Evolutionary conservation across 2,888 invertebrate genomes (phyloP), one percentile per base, ranked within the genome.

Genomic region (Morpho helenor): DNA sequence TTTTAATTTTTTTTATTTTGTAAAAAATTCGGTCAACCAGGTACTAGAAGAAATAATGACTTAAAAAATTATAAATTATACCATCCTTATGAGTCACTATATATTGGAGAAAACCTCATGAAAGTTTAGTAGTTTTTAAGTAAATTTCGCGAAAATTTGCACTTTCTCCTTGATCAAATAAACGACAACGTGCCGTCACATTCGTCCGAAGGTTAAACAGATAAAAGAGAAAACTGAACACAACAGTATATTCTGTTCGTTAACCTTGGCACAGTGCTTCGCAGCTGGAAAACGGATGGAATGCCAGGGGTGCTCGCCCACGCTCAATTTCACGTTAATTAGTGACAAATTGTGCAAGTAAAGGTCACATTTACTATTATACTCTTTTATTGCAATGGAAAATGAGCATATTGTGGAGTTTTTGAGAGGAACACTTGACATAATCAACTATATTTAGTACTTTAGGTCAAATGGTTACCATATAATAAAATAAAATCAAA

Each of bases 271-370:
- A 59, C 31, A 45, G 45, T 52, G 48, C 39, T 43, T 57, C 40
- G 40, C 47, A 57, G 9, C 55, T 46, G 55, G 45, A 10, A 43
- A 43, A 44, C 9, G 16, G 42, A 51, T 43, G 9, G 45, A 52
- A 49, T 49, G 54, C 43, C 57, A 52, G 57, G 55, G 61, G 59
- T 61, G 5, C 49, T 55, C 54, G 50, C 58, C 53, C 54, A 57
- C 57, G 49, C 54, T 50, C 50, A 48, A 55, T 54, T 52, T 52
- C 45, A 46, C 49, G 48, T 53, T 52, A 49, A 60, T 62, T 60
- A 62, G 43, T 42, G 56, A 59, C 59, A 50, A 23, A 52, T 56
- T 62, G 51, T 54, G 50, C 46, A 40, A 9, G 9, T 42, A 50
- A 59, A 54, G 46, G 41, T 52, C 52, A 47, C 45, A 43, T 40